Evolutionary conservation across 2,888 invertebrate genomes (phyloP).

Genomic region (Pollenia griseotomentosa): DNA sequence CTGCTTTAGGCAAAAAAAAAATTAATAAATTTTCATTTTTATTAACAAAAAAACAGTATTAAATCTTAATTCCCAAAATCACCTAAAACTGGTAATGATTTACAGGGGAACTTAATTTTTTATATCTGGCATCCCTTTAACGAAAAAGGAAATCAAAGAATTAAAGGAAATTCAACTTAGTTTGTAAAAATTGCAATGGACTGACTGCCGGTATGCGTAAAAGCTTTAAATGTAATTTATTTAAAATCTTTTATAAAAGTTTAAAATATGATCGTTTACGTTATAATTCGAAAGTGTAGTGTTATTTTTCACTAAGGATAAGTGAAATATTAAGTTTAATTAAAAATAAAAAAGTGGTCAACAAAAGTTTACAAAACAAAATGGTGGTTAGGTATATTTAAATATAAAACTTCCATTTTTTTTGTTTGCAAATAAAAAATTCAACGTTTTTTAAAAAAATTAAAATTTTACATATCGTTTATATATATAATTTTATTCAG

Average conservation of each 20-base stretch:
- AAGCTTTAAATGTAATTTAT: neutral
- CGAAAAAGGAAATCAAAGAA: constrained; percentile 16
- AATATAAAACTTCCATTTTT: neutral
- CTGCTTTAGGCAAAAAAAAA: too few species aligned
- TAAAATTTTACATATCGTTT: neutral
- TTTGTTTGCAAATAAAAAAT: too few species aligned
- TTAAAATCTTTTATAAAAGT: neutral
- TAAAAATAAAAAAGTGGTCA: neutral
- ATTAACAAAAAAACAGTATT: too few species aligned
- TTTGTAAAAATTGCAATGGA: neutral
- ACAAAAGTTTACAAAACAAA: neutral
- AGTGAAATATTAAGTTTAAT: neutral
- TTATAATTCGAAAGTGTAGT: too few species aligned
- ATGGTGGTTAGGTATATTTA: neutral
- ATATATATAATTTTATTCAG: too few species aligned
- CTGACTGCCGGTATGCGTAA: neutral
- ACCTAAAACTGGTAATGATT: too few species aligned
- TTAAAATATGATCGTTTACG: too few species aligned
- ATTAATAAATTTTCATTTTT: too few species aligned
- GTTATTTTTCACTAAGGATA: too few species aligned
- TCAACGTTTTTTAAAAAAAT: constrained; percentile 14
- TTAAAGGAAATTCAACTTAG: constrained; percentile 18
- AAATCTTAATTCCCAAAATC: too few species aligned
- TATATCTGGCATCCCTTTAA: neutral
- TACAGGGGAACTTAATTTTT: neutral